Conservation (phyloP, 2,113 vertebrate species). For the Campylorhamphus procurvoides region DNA sequence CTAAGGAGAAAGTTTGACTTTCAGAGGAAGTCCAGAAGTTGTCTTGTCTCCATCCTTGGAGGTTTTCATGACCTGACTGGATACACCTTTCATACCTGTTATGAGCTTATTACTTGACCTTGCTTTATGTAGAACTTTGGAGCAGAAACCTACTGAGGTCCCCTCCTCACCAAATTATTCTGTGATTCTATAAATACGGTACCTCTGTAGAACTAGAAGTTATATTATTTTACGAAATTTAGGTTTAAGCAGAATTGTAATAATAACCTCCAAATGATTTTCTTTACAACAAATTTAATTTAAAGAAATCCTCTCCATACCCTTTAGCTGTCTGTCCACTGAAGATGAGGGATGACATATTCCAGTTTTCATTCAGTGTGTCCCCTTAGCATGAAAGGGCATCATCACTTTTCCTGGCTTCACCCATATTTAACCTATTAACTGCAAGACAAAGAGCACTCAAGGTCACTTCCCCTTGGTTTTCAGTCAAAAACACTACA, state of each 20-base stretch:
- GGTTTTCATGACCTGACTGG: not conserved
- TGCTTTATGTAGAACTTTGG: not conserved
- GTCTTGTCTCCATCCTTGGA: not conserved
- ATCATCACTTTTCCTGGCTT: not conserved
- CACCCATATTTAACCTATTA: not conserved
- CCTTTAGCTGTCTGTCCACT: not conserved
- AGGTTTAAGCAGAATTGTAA: not conserved
- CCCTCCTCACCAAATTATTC: not conserved
- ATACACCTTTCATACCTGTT: not conserved
- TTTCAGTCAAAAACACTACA: not conserved
- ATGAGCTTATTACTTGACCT: not conserved
- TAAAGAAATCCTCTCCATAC: not conserved
- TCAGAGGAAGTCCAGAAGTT: not conserved
- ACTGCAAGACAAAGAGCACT: not conserved
- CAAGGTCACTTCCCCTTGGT: not conserved
- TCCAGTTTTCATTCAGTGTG: fast-evolving
- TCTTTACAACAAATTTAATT: not conserved
- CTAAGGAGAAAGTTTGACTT: not conserved
- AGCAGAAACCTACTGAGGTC: not conserved
- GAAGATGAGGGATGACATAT: not conserved
- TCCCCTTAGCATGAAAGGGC: not conserved
- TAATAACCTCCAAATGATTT: not conserved
- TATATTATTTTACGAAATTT: not conserved
- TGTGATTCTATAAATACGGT: not conserved
- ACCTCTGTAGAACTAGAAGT: not conserved